Percentiles rank a stretch among this genome's conserved stretches.
phyloP scores from a whole-genome alignment of 2,113 vertebrate species.

The Anoplopoma fimbria region DNA sequence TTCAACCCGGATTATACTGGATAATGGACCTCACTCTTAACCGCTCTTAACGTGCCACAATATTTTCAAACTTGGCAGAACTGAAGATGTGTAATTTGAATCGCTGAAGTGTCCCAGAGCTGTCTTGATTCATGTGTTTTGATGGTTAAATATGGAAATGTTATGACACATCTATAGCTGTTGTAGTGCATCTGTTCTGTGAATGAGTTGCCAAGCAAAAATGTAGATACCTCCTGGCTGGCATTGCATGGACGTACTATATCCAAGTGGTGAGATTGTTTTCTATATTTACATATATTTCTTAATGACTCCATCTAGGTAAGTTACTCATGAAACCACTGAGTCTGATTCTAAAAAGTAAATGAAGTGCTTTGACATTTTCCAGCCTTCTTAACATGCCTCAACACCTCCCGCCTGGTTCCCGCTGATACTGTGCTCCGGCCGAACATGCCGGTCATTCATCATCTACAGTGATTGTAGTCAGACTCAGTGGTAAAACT shows the following conservation, averaged over 20 bases:
- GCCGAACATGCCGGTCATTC: not conserved
- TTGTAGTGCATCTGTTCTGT: constrained; percentile 10
- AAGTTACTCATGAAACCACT: constrained; percentile 27
- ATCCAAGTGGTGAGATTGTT: constrained; percentile 15
- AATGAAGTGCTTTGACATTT: constrained; percentile 1
- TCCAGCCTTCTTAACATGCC: constrained; percentile 23
- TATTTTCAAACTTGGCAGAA: constrained; percentile 36
- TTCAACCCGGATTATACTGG: constrained; percentile 91
- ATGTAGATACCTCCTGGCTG: constrained; percentile 17
- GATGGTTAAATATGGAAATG: constrained; percentile 13
- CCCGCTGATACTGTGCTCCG: not conserved
- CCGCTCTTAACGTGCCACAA: constrained; percentile 19
- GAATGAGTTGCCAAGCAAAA: constrained; percentile 32
- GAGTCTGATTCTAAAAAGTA: constrained; percentile 20
- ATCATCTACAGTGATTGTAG: not conserved
- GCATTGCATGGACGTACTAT: constrained; percentile 40
- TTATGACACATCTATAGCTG: constrained; percentile 11
- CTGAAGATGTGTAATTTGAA: constrained; percentile 9
- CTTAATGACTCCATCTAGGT: constrained; percentile 15
- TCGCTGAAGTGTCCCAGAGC: not conserved
- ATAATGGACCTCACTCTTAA: constrained; percentile 64
- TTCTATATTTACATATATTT: not conserved
- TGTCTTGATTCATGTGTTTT: not conserved
- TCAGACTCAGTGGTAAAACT: constrained; percentile 1
- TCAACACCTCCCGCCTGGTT: not conserved